phyloP scores from a whole-genome alignment of 2,113 vertebrate genomes.

The Xiphophorus hellerii region DNA sequence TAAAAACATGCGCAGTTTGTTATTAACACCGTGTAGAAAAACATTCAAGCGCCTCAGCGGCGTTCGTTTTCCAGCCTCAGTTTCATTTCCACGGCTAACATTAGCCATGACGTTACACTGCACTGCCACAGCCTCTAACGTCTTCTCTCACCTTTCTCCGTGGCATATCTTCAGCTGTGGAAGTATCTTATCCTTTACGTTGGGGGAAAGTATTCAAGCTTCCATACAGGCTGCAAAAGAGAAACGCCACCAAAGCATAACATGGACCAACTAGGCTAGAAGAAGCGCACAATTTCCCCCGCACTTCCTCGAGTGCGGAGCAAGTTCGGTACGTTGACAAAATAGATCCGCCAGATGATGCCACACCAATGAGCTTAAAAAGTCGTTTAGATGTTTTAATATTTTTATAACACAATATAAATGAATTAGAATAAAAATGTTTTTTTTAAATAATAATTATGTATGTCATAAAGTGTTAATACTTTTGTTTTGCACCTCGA shows the following conservation, averaged over 20 bases:
- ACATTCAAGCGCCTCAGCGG: neutral
- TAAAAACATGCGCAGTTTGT: neutral
- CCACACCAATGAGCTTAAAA: neutral
- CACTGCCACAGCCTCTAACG: slow-evolving; percentile 23
- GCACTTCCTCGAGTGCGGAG: slow-evolving; percentile 55
- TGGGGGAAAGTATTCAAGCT: neutral
- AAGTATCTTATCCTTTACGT: neutral
- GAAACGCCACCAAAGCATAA: slow-evolving; percentile 4
- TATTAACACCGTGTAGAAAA: too few species aligned
- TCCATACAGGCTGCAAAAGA: neutral
- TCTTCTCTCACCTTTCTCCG: slow-evolving; percentile 70
- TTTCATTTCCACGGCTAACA: slow-evolving; percentile 19
- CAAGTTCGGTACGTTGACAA: slow-evolving; percentile 38
- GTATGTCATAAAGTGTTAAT: too few species aligned
- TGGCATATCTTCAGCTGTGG: slow-evolving; percentile 55
- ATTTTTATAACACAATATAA: too few species aligned
- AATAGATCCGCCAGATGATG: slow-evolving; percentile 39
- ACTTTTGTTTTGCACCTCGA: too few species aligned
- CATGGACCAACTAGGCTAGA: slow-evolving; percentile 50
- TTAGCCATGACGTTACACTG: slow-evolving; percentile 68
- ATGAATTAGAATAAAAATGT: too few species aligned
- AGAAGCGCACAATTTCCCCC: slow-evolving; percentile 53
- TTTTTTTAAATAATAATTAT: too few species aligned
- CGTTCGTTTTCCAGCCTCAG: neutral
- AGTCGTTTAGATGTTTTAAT: neutral